phyloP scores from a whole-genome alignment of 2,113 vertebrate species.

The Corythoichthys haematopterus region DNA sequence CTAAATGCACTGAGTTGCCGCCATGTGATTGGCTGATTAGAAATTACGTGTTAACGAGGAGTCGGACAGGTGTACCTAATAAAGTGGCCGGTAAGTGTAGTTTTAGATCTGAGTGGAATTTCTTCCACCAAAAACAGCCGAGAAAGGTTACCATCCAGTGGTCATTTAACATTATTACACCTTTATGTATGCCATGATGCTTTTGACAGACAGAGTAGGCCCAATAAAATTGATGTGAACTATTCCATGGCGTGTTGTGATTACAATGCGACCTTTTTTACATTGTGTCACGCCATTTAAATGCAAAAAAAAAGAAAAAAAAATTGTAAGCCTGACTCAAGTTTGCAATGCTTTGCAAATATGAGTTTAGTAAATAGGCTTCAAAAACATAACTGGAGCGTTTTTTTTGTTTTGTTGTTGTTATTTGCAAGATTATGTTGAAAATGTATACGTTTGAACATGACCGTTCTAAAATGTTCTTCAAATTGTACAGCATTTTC shows the following conservation, averaged over 20 bases:
- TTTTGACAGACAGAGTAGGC: background rate
- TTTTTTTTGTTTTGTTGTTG: no score
- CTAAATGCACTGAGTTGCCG: no score
- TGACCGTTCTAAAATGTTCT: no score
- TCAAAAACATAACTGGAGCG: no score
- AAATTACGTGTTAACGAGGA: no score
- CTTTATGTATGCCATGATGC: background rate
- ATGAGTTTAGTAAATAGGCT: slow-evolving; percentile 1
- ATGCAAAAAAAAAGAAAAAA: background rate
- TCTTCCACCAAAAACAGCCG: background rate
- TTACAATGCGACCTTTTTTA: background rate
- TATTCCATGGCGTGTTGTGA: slow-evolving; percentile 9
- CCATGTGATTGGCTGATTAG: no score
- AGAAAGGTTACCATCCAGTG: slow-evolving; percentile 50
- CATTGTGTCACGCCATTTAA: slow-evolving; percentile 3
- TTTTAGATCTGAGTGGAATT: background rate
- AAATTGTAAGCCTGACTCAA: no score
- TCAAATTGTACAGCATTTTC: slow-evolving; percentile 20
- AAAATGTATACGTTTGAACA: no score
- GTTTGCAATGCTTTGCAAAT: background rate
- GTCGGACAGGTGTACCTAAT: no score
- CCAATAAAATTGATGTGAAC: slow-evolving; percentile 1
- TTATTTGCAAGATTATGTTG: no score
- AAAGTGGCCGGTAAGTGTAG: no score
- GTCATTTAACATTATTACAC: slow-evolving; percentile 29